phyloP scores from a whole-genome alignment of 2,113 vertebrate genomes.

The Tenebrosternarchus preto region DNA sequence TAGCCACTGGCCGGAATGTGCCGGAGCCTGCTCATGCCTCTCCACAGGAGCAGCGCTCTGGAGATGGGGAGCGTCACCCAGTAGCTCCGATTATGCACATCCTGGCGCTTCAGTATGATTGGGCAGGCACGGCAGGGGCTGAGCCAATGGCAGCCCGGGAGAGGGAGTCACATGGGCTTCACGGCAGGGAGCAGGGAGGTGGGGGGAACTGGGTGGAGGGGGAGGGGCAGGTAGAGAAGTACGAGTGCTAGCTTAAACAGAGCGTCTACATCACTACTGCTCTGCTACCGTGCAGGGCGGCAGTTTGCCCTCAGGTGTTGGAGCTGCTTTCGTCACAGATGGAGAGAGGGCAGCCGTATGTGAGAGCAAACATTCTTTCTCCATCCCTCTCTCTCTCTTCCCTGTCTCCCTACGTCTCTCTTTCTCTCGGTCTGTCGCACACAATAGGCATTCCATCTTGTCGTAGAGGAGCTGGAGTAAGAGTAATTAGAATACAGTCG shows the following conservation, averaged over 20 bases:
- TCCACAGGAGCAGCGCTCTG: conserved; percentile 41
- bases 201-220: conserved; percentile 52
- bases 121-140: conserved; percentile 74
- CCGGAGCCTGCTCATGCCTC: conserved; percentile 43
- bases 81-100: conserved; percentile 87
- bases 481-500: conserved; percentile 89
- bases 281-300: conserved; percentile 58
- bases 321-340: conserved; percentile 35
- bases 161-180: conserved; percentile 72
- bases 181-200: conserved; percentile 42
- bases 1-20: conserved; percentile 43
- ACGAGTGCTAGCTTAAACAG: conserved; percentile 53
- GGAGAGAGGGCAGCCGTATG: conserved; percentile 27
- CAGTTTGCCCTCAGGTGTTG: conserved; percentile 55
- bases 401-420: conserved; percentile 9
- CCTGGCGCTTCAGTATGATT: conserved; percentile 79
- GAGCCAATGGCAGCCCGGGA: conserved; percentile 81
- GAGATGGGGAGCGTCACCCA: conserved; percentile 74
- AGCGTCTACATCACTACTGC: conserved; percentile 67
- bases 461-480: conserved; percentile 69
- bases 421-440: conserved; percentile 34
- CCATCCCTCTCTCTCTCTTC: neutral
- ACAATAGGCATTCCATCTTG: conserved; percentile 78
- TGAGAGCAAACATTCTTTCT: conserved; percentile 44
- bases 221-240: conserved; percentile 59